phyloP scores from a whole-genome alignment of 2,888 invertebrate species.

The Seira musarum region DNA sequence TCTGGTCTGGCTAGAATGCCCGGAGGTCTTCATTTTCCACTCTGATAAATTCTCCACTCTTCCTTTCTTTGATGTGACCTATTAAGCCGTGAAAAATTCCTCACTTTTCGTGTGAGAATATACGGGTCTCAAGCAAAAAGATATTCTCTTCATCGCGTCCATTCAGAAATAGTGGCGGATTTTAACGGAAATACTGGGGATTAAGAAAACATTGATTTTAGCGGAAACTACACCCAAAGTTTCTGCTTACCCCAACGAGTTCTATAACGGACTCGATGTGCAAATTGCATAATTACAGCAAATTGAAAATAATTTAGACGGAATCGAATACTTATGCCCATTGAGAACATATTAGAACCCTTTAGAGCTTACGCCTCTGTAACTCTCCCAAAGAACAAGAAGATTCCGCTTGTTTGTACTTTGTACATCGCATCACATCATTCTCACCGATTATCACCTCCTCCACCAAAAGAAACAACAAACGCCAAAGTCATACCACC shows the following conservation, averaged over 20 bases:
- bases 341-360: neutral
- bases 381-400: neutral
- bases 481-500: neutral
- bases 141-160: too few relatives aligned
- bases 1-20: neutral
- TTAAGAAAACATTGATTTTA: too few relatives aligned
- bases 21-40: constrained; percentile 38
- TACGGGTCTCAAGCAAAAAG: too few relatives aligned
- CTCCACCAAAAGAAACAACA: neutral
- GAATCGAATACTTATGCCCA: too few relatives aligned
- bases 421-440: neutral
- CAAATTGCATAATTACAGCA: too few relatives aligned
- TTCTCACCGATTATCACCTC: neutral
- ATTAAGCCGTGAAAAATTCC: constrained; percentile 25
- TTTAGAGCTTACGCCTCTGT: neutral
- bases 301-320: too few relatives aligned
- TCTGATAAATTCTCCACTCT: too few relatives aligned
- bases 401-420: neutral
- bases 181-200: too few relatives aligned
- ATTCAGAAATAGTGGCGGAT: too few relatives aligned
- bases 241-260: too few relatives aligned
- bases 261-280: too few relatives aligned
- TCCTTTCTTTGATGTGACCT: constrained; percentile 14
- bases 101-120: neutral
- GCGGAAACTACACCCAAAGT: too few relatives aligned